These are phyloP conservation scores for Mormoops blainvillei DNA, from an alignment of 2,113 vertebrate species.

Conservation along the genomic window DNA sequence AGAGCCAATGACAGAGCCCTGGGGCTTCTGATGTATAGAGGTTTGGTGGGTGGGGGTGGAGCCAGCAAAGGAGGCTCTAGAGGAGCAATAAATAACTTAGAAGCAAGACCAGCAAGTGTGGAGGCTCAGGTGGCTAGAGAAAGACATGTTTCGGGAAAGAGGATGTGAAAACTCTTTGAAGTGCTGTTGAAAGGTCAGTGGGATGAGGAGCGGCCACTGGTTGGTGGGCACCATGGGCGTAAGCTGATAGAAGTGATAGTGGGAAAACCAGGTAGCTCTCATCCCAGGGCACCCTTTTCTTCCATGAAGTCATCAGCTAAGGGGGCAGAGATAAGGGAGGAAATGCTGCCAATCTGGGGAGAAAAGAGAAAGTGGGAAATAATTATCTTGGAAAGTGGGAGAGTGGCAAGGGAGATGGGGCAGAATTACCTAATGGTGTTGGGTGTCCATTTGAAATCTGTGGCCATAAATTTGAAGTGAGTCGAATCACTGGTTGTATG, in stretches of 20 bases:
- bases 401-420: not conserved
- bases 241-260: not conserved
- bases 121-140: not conserved
- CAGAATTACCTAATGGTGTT: not conserved
- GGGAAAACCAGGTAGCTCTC: not conserved
- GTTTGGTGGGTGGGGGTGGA: not conserved
- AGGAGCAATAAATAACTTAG: not conserved
- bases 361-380: not conserved
- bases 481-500: not conserved
- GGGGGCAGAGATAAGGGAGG: not conserved
- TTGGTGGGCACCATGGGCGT: not conserved
- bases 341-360: not conserved
- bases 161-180: not conserved
- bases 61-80: not conserved
- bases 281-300: not conserved
- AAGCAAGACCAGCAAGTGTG: not conserved
- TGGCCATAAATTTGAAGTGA: not conserved
- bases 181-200: not conserved
- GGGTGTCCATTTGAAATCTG: not conserved
- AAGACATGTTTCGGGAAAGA: not conserved
- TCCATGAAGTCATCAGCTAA: not conserved
- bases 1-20: not conserved
- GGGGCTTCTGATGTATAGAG: not conserved
- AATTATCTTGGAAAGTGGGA: not conserved
- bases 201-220: not conserved